Evolutionary conservation across 2,113 vertebrate genomes (phyloP), one percentile per base, ranked within the genome.

Genomic region (Alouatta palliata): DNA sequence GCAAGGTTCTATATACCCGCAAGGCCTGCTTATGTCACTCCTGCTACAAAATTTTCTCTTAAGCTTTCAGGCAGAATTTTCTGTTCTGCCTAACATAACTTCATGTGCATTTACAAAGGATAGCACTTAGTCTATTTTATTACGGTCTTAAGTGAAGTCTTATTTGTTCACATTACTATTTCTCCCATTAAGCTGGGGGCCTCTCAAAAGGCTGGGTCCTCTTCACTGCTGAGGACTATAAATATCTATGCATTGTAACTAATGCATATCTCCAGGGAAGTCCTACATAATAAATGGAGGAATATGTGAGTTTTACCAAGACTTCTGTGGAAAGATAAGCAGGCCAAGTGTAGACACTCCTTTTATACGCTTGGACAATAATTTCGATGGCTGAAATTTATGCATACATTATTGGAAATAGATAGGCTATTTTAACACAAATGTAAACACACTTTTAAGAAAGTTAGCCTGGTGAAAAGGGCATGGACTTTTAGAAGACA

Each of bases 381-480:
- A 82, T 75, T 90, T 80, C 6, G 73, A 5, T 83, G 87, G 35
- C 11, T 83, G 12, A 75, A 12, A 61, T 87, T 68, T 81, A 76
- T 76, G 70, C 54, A 75, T 58, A 73, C 43, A 37, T 37, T 43
- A 64, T 58, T 70, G 5, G 37, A 96, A 86, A 16, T 73, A 56
- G 21, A 75, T 47, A 52, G 7, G 2, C 11, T 37, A 56, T 17
- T 27, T 37, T 95, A 87, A 87, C 7, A 5, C 8, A 85, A 87
- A 47, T 32, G 10, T 10, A 92, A 95, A 35, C 66, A 4, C 20
- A 79, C 4, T 82, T 89, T 94, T 92, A 86, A 61, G 14, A 54
- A 11, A 52, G 20, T 19, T 86, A 40, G 71, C 12, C 16, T 66
- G 17, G 45, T 83, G 13, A 90, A 88, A 95, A 90, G 8, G 27